Conservation (phyloP, 2,797 vertebrate species). For the Amniataba percoides region DNA sequence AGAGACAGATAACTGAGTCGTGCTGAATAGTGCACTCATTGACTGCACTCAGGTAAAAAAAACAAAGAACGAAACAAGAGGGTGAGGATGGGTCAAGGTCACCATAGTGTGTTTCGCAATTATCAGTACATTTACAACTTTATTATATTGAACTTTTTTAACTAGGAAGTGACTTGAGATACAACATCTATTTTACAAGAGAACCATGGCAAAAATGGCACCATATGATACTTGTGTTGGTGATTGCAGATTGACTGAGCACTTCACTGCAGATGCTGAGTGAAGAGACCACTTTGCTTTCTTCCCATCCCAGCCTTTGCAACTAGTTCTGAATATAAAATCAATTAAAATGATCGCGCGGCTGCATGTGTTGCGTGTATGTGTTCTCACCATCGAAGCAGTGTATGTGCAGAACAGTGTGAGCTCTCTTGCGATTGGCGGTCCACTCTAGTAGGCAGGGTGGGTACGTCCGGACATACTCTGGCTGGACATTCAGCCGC, state of each 20-base stretch:
- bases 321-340: not conserved
- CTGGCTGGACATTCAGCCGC: constrained; percentile 74
- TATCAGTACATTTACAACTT: not conserved
- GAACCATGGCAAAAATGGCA: not conserved
- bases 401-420: constrained; percentile 90
- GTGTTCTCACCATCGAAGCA: constrained; percentile 90
- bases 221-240: too few species aligned
- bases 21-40: constrained; percentile 26
- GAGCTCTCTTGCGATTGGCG: constrained; percentile 88
- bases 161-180: not conserved
- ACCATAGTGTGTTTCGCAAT: too few species aligned
- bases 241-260: not conserved
- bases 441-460: constrained; percentile 94
- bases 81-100: constrained; percentile 8
- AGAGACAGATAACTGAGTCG: constrained; percentile 43
- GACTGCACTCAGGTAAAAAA: constrained; percentile 17
- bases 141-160: not conserved
- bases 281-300: not conserved
- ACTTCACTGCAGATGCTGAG: not conserved
- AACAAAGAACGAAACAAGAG: not conserved
- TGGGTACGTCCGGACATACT: constrained; percentile 87
- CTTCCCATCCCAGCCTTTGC: not conserved
- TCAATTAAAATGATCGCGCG: not conserved
- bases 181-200: not conserved
- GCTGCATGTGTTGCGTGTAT: not conserved